Evolutionary conservation across 64 coral and sea anemone species (phyloP), one percentile per base, ranked within the genome.

Genomic region (Stichodactyla helianthus): DNA sequence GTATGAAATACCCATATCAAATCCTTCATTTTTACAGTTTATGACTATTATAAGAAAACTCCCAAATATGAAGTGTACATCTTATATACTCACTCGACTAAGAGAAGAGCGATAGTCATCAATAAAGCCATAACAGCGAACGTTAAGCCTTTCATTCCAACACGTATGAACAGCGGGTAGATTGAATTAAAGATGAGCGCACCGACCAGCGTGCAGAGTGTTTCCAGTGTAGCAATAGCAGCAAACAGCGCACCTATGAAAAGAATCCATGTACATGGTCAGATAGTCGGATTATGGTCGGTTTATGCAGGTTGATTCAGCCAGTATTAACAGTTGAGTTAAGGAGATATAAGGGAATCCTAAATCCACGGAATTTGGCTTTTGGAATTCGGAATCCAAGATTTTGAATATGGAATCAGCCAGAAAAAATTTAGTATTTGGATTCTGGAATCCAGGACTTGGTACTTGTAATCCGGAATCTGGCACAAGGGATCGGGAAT

Each of bases 171-270:
- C 51, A 94, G 86, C 14, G 96, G 89, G 82, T 99, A 99, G 14
- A 99, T 89, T 22, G 93, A 99, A 54, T 99, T 99, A 82, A 99
- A 99, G 82, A 99, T 82, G 20, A 94, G 87, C 35, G 96, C 93
- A 12, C 96, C 96, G 53, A 88, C 67, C 59, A 99, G 79, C 6
- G 96, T 98, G 50, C 96, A 98, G 4, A 98, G 67, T 14, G 96
- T 98, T 54, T 98, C 96, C 18, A 98, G 84, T 35, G 87, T 92
- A 19, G 96, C 96, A 23, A 98, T 92, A 17, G 96, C 96, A 19
- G 96, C 96, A 85, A 98, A 98, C 20, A 98, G 78, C 6, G 93
- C 93, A 4, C 96, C 96, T 98, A 18, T 10, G 82, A 55, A 84
- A 51, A 19, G 11, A 90, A 76, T 50, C 9, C 19, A 54, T 31